A percentile compares a stretch with the other conserved stretches of the same genome.
phyloP scores from a whole-genome alignment of 2,797 vertebrate species.

The Spea hammondii region DNA sequence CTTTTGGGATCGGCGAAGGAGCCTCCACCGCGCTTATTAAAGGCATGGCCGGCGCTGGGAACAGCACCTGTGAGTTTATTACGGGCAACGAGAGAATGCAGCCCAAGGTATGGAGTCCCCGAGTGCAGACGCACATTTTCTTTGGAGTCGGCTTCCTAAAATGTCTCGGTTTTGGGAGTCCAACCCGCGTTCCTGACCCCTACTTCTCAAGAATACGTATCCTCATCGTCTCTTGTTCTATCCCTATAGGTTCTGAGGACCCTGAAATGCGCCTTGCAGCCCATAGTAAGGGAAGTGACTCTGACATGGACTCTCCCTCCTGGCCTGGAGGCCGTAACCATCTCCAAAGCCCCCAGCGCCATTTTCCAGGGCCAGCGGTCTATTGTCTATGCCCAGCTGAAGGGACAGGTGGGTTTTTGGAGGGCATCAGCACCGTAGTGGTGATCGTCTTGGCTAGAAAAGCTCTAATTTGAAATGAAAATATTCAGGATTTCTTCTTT shows the following conservation, averaged over 20 bases:
- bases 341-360: slow-evolving; percentile 69
- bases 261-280: slow-evolving; percentile 73
- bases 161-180: no score
- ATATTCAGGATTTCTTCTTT: no score
- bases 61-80: slow-evolving; percentile 79
- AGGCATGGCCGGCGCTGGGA: slow-evolving; percentile 73
- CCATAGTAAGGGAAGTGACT: slow-evolving; percentile 63
- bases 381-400: slow-evolving; percentile 64
- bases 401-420: slow-evolving; percentile 55
- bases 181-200: background rate
- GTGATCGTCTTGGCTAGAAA: no score
- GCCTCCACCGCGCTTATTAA: slow-evolving; percentile 52
- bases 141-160: no score
- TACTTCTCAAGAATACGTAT: no score
- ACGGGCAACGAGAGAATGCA: slow-evolving; percentile 76
- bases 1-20: slow-evolving; percentile 22
- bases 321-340: slow-evolving; percentile 60
- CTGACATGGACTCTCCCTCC: slow-evolving; percentile 66
- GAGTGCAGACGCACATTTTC: no score
- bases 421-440: no score
- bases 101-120: slow-evolving; percentile 69
- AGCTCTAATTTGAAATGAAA: no score
- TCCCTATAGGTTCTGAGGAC: slow-evolving; percentile 72
- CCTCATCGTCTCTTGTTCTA: no score
- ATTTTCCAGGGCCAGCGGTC: slow-evolving; percentile 78